Conservation (phyloP, 2,888 invertebrate species). For the Synanthedon myopaeformis region DNA sequence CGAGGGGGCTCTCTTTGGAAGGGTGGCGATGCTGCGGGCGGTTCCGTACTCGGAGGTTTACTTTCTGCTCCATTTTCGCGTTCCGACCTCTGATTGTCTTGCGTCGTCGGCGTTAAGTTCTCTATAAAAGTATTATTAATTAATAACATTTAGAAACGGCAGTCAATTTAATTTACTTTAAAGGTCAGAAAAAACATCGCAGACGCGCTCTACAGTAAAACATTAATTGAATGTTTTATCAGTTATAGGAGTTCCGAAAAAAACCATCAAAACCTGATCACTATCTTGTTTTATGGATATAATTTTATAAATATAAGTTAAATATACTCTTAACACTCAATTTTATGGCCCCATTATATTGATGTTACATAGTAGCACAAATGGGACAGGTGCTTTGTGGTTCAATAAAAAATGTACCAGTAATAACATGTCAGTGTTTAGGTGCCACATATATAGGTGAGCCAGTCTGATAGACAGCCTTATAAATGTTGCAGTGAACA, state of each 20-base stretch:
- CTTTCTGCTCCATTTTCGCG: conserved; percentile 61
- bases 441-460: conserved; percentile 1
- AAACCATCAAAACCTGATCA: not conserved
- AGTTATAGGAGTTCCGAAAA: no score
- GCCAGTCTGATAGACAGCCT: conserved; percentile 32
- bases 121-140: conserved; percentile 24
- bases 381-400: not conserved
- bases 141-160: no score
- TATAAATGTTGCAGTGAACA: conserved; percentile 43
- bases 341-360: not conserved
- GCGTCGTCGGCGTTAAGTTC: conserved; percentile 42
- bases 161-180: no score
- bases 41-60: conserved; percentile 58
- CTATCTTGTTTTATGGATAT: not conserved
- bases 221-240: no score
- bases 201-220: no score
- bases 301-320: not conserved
- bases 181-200: no score
- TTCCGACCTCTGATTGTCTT: conserved; percentile 46
- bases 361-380: not conserved
- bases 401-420: not conserved
- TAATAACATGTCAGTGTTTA: not conserved
- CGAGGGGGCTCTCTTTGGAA: conserved; percentile 58
- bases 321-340: not conserved
- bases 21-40: conserved; percentile 54